Evolutionary conservation across 2,797 vertebrate genomes (phyloP), one percentile per base, ranked within the genome.

Genomic region (Hybognathus amarus): DNA sequence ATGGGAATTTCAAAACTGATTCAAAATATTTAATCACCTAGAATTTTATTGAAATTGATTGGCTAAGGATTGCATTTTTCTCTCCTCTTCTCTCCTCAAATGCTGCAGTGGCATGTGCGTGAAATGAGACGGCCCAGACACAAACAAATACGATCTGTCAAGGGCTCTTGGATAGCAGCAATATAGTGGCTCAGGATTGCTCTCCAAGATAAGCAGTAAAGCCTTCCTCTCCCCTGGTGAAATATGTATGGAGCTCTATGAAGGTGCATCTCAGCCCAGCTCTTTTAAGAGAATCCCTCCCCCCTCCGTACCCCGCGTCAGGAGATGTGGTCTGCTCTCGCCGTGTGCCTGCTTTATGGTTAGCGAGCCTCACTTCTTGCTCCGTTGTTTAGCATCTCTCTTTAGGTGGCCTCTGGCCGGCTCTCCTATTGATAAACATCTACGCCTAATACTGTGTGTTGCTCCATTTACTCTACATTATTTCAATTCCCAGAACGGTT

Each of bases 401-500:
- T 30, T 24, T 36, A 33, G 40, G 63, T 50, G 50, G 70, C 30
- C n/a, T 42, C 6, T 9, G 27, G 85, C 8, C 52, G 1, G 30
- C 82, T 59, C 54, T 15, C 84, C 82, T 89, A 91, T 91, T 91
- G 90, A 93, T 91, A 89, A 93, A 92, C 90, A 91, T 93, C 90
- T 91, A 89, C 87, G 91, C 90, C 90, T 91, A 93, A 94, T 94
- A 94, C n/a, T n/a, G n/a, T n/a, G n/a, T 93, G 92, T 92, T 93
- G 93, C 93, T 92, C 89, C 91, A 93, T 94, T 94, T 94, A 94
- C 93, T 94, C 89, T 92, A 92, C 90, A 91, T 95, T 92, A 92
- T 93, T 92, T 87, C 88, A 90, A 90, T 92, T 93, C 92, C 90
- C 88, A 38, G 54, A 88, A 90, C 86, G 80, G 71, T 91, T 92